Evolutionary conservation across 2,888 invertebrate species (phyloP).

Genomic region (Drosophila nigritarsus): DNA sequence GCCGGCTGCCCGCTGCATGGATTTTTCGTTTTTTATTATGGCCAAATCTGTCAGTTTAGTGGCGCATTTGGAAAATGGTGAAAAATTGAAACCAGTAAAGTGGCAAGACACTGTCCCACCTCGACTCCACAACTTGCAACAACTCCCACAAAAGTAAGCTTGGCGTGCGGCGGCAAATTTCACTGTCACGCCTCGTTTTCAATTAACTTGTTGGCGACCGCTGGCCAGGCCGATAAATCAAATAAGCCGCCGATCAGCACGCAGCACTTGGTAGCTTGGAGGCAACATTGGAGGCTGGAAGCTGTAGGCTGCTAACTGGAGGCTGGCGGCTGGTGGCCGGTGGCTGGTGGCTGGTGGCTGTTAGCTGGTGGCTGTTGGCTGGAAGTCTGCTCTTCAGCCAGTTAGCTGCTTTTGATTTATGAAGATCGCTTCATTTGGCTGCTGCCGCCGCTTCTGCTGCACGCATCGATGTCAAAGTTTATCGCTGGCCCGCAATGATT

Average conservation of each 20-base stretch:
- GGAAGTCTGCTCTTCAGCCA: constrained; percentile 1
- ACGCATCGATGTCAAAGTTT: constrained; percentile 74
- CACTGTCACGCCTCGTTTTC: constrained; percentile 80
- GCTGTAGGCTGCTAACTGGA: background rate
- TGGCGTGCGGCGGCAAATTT: constrained; percentile 79
- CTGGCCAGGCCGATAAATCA: constrained; percentile 70
- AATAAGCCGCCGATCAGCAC: constrained; percentile 52
- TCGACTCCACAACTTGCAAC: background rate
- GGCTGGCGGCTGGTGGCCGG: background rate
- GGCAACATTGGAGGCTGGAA: background rate
- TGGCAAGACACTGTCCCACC: constrained; percentile 23
- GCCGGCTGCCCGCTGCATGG: constrained; percentile 4
- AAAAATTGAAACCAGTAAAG: constrained; percentile 52
- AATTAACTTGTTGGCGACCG: constrained; percentile 77
- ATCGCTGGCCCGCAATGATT: constrained; percentile 56
- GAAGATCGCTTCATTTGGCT: constrained; percentile 75
- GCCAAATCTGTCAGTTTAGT: constrained; percentile 82
- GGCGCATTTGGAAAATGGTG: constrained; percentile 78
- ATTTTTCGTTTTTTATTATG: constrained; percentile 72
- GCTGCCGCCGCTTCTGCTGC: constrained; percentile 28
- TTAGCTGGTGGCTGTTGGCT: background rate
- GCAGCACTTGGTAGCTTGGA: constrained; percentile 19
- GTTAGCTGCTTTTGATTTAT: constrained; percentile 63
- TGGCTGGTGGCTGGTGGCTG: background rate
- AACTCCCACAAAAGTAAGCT: constrained; percentile 14